These are phyloP conservation scores for Mastacembelus armatus DNA, from an alignment of 2,797 vertebrate genomes.

Conservation along the genomic window DNA sequence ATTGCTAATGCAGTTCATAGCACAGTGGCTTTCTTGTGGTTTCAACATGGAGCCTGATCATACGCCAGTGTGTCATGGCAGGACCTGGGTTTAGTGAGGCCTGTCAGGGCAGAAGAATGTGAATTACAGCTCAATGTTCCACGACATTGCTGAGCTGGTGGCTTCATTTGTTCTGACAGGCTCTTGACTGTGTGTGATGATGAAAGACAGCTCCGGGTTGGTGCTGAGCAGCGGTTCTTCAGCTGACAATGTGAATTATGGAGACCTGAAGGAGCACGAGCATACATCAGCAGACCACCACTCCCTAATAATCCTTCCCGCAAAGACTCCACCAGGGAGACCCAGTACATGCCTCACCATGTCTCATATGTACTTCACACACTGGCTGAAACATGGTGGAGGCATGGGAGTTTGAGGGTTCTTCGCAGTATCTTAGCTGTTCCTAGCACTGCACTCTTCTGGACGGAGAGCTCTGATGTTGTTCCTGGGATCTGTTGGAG, in stretches of 20 bases:
- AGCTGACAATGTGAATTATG: conserved; percentile 87
- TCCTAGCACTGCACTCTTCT: no score
- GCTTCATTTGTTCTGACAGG: conserved; percentile 85
- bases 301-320: conserved; percentile 73
- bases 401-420: no score
- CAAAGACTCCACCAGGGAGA: conserved; percentile 55
- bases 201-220: conserved; percentile 83
- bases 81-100: conserved; percentile 71
- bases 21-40: conserved; percentile 40
- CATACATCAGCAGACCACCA: conserved; percentile 78
- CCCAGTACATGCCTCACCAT: conserved; percentile 37
- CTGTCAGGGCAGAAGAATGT: conserved; percentile 75
- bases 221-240: conserved; percentile 70
- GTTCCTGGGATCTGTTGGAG: no score
- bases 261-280: conserved; percentile 72
- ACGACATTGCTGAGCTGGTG: conserved; percentile 79
- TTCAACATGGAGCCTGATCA: conserved; percentile 55
- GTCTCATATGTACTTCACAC: conserved; percentile 31
- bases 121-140: conserved; percentile 80
- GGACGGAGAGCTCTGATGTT: no score
- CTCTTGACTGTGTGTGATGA: conserved; percentile 84
- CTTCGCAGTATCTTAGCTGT: no score
- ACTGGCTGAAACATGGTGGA: conserved; percentile 20
- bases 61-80: conserved; percentile 56
- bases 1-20: conserved; percentile 63